These are phyloP conservation scores for Dallia pectoralis DNA, from an alignment of 2,797 vertebrate species.

Conservation along the genomic window DNA sequence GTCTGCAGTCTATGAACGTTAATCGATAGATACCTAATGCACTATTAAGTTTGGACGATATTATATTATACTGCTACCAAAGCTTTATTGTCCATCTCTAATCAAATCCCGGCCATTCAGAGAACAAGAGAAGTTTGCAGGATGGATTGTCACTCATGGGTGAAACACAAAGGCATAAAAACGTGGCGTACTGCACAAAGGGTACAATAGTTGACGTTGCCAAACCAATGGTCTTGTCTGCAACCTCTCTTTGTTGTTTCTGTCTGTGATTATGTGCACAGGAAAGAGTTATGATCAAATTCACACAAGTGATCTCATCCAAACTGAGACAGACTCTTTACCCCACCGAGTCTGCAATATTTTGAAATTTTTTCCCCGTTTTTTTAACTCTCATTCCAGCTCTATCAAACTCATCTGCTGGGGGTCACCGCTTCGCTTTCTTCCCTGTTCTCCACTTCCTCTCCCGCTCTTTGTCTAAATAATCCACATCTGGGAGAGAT, in stretches of 20 bases:
- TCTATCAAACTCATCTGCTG: conserved; percentile 72
- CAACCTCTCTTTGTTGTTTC: not conserved
- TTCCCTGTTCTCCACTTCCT: conserved; percentile 14
- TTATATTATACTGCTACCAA: too few relatives aligned
- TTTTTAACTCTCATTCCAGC: conserved; percentile 68
- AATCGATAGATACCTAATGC: not conserved
- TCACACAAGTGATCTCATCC: not conserved
- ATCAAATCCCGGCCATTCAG: too few relatives aligned
- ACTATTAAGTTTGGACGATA: too few relatives aligned
- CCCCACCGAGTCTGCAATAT: not conserved
- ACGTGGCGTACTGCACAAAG: not conserved
- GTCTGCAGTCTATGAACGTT: conserved; percentile 7
- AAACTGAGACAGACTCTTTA: not conserved
- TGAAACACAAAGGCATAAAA: conserved; percentile 33
- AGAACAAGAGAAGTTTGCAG: not conserved
- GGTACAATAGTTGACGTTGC: not conserved
- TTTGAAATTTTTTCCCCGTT: conserved; percentile 10
- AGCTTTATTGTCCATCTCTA: too few relatives aligned
- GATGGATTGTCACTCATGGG: not conserved
- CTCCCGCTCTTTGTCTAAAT: conserved; percentile 38
- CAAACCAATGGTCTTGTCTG: not conserved
- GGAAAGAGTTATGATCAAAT: not conserved
- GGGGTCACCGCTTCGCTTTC: conserved; percentile 60
- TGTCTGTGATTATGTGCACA: not conserved
- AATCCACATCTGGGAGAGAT: conserved; percentile 78